Conservation (phyloP, 2,888 invertebrate genomes). For the Hecatera dysodea region DNA sequence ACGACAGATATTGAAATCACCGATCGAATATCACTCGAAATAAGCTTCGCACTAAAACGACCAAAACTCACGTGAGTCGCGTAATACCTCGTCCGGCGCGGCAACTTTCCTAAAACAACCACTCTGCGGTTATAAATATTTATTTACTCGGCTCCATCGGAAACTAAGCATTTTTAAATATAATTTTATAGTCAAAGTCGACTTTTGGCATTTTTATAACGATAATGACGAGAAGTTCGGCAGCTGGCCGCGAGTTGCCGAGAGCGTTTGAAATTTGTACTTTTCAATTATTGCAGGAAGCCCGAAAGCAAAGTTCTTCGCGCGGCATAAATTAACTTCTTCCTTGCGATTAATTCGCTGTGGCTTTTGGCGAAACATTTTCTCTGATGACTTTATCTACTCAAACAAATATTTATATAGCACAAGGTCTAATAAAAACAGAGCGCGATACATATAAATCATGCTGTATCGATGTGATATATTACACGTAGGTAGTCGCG, state of each 20-base stretch:
- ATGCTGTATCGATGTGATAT: slow-evolving; percentile 77
- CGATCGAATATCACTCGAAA: slow-evolving; percentile 66
- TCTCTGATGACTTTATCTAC: slow-evolving; percentile 68
- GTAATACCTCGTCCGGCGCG: slow-evolving; percentile 74
- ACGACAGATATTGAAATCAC: slow-evolving; percentile 72
- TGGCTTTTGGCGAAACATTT: slow-evolving; percentile 73
- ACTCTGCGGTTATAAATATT: slow-evolving; percentile 74
- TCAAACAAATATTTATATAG: slow-evolving; percentile 68
- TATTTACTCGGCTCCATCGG: slow-evolving; percentile 70
- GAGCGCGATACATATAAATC: slow-evolving; percentile 71
- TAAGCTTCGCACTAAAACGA: slow-evolving; percentile 67
- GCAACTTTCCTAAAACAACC: slow-evolving; percentile 78
- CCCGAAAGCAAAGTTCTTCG: slow-evolving; percentile 76
- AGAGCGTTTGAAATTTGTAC: slow-evolving; percentile 78
- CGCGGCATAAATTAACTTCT: slow-evolving; percentile 80
- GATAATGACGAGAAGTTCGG: slow-evolving; percentile 77
- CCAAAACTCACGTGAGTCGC: slow-evolving; percentile 76
- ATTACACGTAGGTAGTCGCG: slow-evolving; percentile 71
- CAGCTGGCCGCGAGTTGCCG: slow-evolving; percentile 69
- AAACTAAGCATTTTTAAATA: slow-evolving; percentile 72
- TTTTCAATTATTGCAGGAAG: slow-evolving; percentile 81
- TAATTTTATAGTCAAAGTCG: slow-evolving; percentile 71
- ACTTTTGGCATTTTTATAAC: slow-evolving; percentile 79
- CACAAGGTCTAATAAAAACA: slow-evolving; percentile 69
- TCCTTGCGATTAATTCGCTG: slow-evolving; percentile 76